Base-by-base conservation (phyloP, 2,888 invertebrate genomes). In the Parnassius mnemosyne region DNA sequence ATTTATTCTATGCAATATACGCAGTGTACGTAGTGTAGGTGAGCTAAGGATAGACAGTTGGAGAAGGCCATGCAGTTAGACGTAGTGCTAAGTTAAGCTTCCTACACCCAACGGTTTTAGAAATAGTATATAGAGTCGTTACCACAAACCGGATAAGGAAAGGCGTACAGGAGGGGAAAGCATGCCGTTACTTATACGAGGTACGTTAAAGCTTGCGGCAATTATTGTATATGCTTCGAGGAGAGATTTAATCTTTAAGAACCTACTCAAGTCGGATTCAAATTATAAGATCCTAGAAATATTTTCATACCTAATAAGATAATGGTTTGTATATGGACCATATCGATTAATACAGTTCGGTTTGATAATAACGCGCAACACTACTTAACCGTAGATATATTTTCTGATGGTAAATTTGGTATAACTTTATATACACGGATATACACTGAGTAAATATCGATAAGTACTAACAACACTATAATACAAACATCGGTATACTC, bases 11-110 rank as follows among this genome's bases (percentile, higher is more conserved):
- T 55, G 63, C 20, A 60, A 57, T 47, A 52, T 64, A 66, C 52
- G 57, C 20, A 60, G 58, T 47, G 53, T 64, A 66, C 52, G 57
- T 54, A 44, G 46, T 69, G 74, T 75, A 75, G 76, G 74, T 66
- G 55, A 74, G 74, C 70, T 67, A 34, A 71, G 75, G 84, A 75
- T 67, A 65, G 77, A 72, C 54, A 65, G 59, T 66, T 60, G 80
- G 79, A 62, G 63, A 66, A 76, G 85, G 84, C 78, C 83, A 72
- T 87, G 84, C 83, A 65, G 73, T 87, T 85, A 88, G 66, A 52
- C 16, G 41, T 55, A 51, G 3, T 10, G 1, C 16, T 20, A 5
- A 72, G 77, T 87, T 85, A 85, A 60, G 68, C 69, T 69, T 70
- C 74, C 80, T 71, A 78, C 76, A 72, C 59, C 63, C 64, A 61